Evolutionary conservation across 2,888 invertebrate genomes (phyloP), one percentile per base, ranked within the genome.

Genomic region (Watsonalla cultraria): DNA sequence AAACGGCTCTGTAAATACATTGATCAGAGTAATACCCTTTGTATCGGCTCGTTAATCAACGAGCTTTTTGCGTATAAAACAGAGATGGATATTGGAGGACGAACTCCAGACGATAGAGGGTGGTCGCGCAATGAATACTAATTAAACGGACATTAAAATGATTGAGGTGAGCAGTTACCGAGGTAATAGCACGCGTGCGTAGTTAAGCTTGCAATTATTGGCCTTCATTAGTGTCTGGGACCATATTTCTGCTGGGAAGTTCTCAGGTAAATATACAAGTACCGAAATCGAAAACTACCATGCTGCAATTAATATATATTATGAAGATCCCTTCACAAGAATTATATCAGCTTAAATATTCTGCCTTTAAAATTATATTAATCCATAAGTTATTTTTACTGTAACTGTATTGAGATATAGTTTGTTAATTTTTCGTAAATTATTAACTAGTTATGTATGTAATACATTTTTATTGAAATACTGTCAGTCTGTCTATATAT

Each of bases 1-100:
- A 85, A 87, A 86, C 79, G 79, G 78, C 78, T 78, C 69, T 70
- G 76, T 78, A 80, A 82, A 83, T 81, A 80, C 75, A 79, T 82
- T 77, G 77, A 81, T 82, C 79, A 75, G 69, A 64, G 72, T 74
- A 78, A 78, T 74, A 69, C 70, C 68, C 67, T 74, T 71, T 71
- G 69, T 76, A 69, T 75, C 42, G 42, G 42, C 11, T 8, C 42
- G 42, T 42, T 42, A 42, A 42, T 42, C 42, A 42, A 11, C 42
- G 70, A 66, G 71, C 63, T 75, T 77, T 77, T 73, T 74, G 76
- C 62, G 68, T 66, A 64, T 68, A 70, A 68, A 68, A 73, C 64
- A 65, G 67, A 70, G 70, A 74, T 73, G 63, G 65, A 66, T 74
- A 73, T 73, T 67, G 72, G 67, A 62, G 59, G 59, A 59, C 60